Percentiles rank a stretch among this genome's conserved stretches.
Conservation (phyloP, 2,888 invertebrate species). For the Philhelius pedissequus region DNA sequence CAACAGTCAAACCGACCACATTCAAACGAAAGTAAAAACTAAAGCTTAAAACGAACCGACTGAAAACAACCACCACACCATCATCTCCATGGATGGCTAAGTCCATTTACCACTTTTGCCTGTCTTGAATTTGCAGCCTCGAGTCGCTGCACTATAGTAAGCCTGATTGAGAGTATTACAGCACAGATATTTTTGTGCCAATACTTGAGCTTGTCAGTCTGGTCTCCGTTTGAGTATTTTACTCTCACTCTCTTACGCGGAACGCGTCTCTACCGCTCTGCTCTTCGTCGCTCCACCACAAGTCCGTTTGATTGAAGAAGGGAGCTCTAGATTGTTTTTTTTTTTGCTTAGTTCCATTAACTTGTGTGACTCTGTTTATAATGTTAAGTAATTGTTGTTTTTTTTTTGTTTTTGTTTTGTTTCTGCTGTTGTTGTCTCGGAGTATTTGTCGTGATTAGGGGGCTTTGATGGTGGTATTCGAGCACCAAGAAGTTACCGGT, state of each 20-base stretch:
- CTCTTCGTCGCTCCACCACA: neutral
- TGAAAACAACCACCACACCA: constrained; percentile 8
- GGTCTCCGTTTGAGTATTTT: constrained; percentile 26
- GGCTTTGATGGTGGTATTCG: constrained; percentile 39
- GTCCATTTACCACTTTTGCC: constrained; percentile 13
- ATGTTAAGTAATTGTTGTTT: constrained; percentile 46
- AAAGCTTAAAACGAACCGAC: constrained; percentile 37
- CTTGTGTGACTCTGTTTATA: constrained; percentile 52
- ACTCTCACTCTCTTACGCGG: constrained; percentile 61
- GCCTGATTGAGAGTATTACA: constrained; percentile 49
- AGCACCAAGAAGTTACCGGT: constrained; percentile 47
- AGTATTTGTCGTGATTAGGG: constrained; percentile 12
- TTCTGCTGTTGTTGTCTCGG: constrained; percentile 3
- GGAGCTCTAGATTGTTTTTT: constrained; percentile 62
- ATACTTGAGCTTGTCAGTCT: constrained; percentile 19
- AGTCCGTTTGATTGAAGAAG: neutral
- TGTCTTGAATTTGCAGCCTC: neutral
- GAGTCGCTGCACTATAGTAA: neutral
- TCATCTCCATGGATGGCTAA: constrained; percentile 17
- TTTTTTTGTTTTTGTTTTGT: constrained; percentile 20
- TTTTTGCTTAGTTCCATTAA: constrained; percentile 52
- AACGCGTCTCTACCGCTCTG: neutral
- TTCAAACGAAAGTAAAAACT: constrained; percentile 48
- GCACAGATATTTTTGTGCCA: constrained; percentile 30
- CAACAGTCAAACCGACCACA: constrained; percentile 11